Evolutionary conservation across 1,140 invertebrate genomes (phyloP), one percentile per base, ranked within the genome.

Genomic region (Sinonovacula constricta): DNA sequence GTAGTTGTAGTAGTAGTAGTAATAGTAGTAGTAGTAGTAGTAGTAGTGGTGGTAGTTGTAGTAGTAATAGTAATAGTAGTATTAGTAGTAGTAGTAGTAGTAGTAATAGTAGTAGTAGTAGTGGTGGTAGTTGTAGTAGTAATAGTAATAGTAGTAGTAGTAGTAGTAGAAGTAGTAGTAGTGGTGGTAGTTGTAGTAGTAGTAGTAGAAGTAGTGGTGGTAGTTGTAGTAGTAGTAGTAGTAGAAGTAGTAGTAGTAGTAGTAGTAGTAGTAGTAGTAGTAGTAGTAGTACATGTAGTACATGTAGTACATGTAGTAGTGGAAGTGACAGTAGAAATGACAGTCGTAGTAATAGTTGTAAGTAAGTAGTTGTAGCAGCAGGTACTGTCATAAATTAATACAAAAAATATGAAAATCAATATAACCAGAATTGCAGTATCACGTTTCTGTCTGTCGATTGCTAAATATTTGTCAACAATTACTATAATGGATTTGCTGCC

Each of bases 181-280:
- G 28, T n/a, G 24, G 36, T 74, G 24, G 60, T 68, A 28, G 59
- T 12, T 7, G 71, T 28, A 34, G 60, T 74, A 45, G 71, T 45
- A 68, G 59, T n/a, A 49, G 36, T 67, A 28, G 33, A 26, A 22
- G 71, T 45, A 69, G 71, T 39, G n/a, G 60, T 39, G n/a, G 15
- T 33, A 62, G 71, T 70, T 51, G 71, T 59, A 18, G 63, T 74
- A 28, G 34, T 68, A 45, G 60, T 33, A 63, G 60, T 39, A 26
- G 60, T 74, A n/a, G 71, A 39, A 31, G 60, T 69, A 14, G 30
- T 51, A 36, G 60, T 31, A 28, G 71, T 69, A 36, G 63, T 33
- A 69, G 60, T 69, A 49, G 63, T 74, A 62, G 59, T 24, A 26
- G 59, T 74, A 69, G n/a, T 74, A 45, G 71, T 74, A 36, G 34